Conservation (phyloP, 2,113 vertebrate genomes). For the Xiphorhynchus elegans region DNA sequence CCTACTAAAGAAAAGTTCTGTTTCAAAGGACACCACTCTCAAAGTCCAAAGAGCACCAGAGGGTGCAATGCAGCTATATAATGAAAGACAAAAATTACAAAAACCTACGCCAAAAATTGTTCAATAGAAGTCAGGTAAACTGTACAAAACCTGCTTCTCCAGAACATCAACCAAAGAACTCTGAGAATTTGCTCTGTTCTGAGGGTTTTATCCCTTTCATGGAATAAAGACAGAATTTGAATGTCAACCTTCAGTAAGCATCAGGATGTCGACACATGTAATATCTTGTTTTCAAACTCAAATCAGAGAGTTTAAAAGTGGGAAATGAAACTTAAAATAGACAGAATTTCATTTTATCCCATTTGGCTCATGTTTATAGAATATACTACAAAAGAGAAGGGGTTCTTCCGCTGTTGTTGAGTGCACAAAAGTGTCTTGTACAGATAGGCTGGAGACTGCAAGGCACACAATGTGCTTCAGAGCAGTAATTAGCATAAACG, state of each 20-base stretch:
- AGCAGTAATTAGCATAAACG: constrained; percentile 9
- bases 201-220: background rate
- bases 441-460: background rate
- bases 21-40: background rate
- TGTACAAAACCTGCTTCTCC: background rate
- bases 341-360: background rate
- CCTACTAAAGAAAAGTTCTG: background rate
- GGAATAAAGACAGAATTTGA: background rate
- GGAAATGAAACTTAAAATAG: background rate
- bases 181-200: background rate
- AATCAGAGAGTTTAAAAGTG: background rate
- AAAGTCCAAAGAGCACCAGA: background rate
- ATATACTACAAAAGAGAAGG: background rate
- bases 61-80: background rate
- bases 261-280: background rate
- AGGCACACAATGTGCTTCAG: background rate
- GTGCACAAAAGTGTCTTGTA: background rate
- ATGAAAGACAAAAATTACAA: background rate
- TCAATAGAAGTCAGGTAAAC: background rate
- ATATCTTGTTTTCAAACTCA: background rate
- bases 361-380: background rate
- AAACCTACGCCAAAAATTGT: background rate
- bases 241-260: background rate
- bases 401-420: background rate
- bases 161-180: background rate